Evolutionary conservation across 2,888 invertebrate genomes (phyloP).

Genomic region (Trilocha varians): DNA sequence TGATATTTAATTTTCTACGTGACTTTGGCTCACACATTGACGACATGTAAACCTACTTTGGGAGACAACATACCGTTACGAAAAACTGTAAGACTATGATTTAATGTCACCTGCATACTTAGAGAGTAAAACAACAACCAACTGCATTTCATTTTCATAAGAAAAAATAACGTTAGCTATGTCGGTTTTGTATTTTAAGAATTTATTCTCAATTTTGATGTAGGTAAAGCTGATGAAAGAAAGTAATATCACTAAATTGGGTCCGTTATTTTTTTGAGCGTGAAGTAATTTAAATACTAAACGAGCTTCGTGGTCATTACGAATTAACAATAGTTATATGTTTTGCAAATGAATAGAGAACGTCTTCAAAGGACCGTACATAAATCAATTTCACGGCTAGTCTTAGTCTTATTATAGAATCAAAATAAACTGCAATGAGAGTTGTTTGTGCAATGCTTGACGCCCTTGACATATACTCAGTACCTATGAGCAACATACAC

Average conservation of each 20-base stretch:
- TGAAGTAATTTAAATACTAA: not conserved
- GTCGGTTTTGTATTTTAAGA: too few relatives aligned
- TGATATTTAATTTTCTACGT: not conserved
- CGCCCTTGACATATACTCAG: conserved; percentile 50
- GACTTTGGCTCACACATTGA: not conserved
- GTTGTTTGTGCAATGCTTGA: conserved; percentile 32
- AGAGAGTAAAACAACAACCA: too few relatives aligned
- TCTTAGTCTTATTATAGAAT: not conserved
- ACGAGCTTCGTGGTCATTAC: not conserved
- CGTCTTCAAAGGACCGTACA: not conserved
- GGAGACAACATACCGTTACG: too few relatives aligned
- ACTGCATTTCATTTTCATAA: too few relatives aligned
- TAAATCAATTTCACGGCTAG: not conserved
- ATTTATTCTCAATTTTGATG: too few relatives aligned
- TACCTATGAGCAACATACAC: conserved; percentile 14
- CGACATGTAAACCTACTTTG: not conserved
- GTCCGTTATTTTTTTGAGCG: too few relatives aligned
- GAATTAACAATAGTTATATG: not conserved
- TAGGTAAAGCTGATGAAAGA: too few relatives aligned
- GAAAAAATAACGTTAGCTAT: too few relatives aligned
- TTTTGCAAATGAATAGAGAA: not conserved
- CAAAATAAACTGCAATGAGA: conserved; percentile 5
- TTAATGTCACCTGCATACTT: too few relatives aligned
- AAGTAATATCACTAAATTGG: too few relatives aligned
- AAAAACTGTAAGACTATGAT: too few relatives aligned